Conservation (phyloP, 2,888 invertebrate species). For the Meta bourneti region DNA sequence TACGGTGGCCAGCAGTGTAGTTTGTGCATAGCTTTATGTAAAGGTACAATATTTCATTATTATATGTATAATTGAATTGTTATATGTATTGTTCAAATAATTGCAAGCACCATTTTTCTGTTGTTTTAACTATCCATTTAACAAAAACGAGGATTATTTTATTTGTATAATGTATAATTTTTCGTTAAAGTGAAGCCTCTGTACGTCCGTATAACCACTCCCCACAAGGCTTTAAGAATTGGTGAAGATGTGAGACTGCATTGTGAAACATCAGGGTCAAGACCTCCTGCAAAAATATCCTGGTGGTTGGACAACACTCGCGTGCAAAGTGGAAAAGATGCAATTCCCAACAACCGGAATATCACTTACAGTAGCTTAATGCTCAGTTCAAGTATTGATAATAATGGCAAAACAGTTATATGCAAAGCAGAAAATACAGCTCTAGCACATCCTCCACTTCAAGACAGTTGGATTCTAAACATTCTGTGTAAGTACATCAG, state of each 20-base stretch:
- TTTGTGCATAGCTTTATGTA: too few relatives aligned
- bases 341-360: constrained; percentile 77
- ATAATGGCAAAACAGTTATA: constrained; percentile 78
- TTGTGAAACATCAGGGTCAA: constrained; percentile 77
- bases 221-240: constrained; percentile 73
- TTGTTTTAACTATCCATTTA: too few relatives aligned
- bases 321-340: constrained; percentile 74
- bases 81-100: too few relatives aligned
- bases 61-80: too few relatives aligned
- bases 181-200: constrained; percentile 74
- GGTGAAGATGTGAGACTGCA: constrained; percentile 75
- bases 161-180: background rate
- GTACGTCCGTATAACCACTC: constrained; percentile 75
- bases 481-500: constrained; percentile 78
- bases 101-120: too few relatives aligned
- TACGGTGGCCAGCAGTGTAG: too few relatives aligned
- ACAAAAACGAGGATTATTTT: too few relatives aligned
- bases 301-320: constrained; percentile 77
- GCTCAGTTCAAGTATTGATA: constrained; percentile 77
- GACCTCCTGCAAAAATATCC: constrained; percentile 77
- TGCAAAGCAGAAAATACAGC: constrained; percentile 78
- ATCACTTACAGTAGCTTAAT: constrained; percentile 78
- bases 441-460: constrained; percentile 77
- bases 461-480: constrained; percentile 78
- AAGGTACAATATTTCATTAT: too few relatives aligned